phyloP scores from a whole-genome alignment of 2,797 vertebrate species.

The Neostethus bicornis region DNA sequence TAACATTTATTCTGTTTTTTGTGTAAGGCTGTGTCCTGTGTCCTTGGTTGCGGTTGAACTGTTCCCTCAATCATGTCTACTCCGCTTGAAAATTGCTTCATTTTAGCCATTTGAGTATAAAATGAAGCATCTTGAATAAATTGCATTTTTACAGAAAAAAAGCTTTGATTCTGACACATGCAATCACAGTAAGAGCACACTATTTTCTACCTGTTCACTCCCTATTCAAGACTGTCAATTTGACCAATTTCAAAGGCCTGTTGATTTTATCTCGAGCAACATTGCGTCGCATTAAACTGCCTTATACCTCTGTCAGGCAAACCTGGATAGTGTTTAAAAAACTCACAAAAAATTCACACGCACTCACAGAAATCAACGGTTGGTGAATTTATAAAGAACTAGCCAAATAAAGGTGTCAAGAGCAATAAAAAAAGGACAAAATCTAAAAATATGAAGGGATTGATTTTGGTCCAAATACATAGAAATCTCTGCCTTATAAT shows the following conservation, averaged over 20 bases:
- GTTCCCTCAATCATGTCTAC: constrained; percentile 12
- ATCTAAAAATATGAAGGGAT: constrained; percentile 36
- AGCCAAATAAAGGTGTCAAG: constrained; percentile 44
- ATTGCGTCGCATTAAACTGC: constrained; percentile 29
- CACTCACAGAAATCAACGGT: constrained; percentile 15
- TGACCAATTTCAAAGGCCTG: constrained; percentile 62
- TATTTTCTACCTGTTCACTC: constrained; percentile 51
- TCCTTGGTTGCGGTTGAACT: constrained; percentile 12
- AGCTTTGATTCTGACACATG: constrained; percentile 60
- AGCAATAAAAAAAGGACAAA: constrained; percentile 22
- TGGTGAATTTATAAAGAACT: constrained; percentile 27
- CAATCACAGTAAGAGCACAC: constrained; percentile 59
- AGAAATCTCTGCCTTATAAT: not conserved
- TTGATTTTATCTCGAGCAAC: constrained; percentile 59
- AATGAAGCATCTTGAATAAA: constrained; percentile 62
- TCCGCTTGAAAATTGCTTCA: constrained; percentile 49
- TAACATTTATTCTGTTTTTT: constrained; percentile 9
- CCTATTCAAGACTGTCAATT: constrained; percentile 57
- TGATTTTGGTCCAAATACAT: not conserved
- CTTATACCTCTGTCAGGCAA: constrained; percentile 41
- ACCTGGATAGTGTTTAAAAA: constrained; percentile 33
- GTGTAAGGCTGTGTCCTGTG: constrained; percentile 20
- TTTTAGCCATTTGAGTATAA: constrained; percentile 60
- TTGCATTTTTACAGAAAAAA: constrained; percentile 42
- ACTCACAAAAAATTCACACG: constrained; percentile 35